Evolutionary conservation across 1,140 invertebrate genomes (phyloP), one percentile per base, ranked within the genome.

Genomic region (Heliconius congener): DNA sequence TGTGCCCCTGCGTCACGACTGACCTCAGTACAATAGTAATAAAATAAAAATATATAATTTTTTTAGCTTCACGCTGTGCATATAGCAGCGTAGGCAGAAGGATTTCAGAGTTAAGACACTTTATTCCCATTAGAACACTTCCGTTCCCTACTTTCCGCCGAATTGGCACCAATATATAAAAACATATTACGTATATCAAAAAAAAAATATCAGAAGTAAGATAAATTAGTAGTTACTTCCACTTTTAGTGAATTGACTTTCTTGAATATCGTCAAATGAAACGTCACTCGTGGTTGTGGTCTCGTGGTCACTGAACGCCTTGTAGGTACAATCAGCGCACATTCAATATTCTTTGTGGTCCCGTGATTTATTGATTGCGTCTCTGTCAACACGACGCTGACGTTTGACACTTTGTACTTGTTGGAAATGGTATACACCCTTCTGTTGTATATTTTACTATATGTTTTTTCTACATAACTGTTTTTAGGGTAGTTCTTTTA

Each of bases 301-400:
- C 82, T 46, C 3, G 42, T 46, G 74, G 78, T 85, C 82, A 90
- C 88, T 91, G 90, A 92, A 93, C 91, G 89, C 89, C 86, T 89
- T 85, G 88, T 90, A 92, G 85, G 91, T 91, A 93, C 93, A 94
- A 94, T 94, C 93, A 94, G 91, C 90, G 90, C 93, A 93, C 91
- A 94, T 93, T 94, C 90, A 94, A 93, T 90, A 88, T 86, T 89
- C 90, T 93, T 93, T 94, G 90, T 93, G 83, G 87, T 79, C 82
- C 88, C 85, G 90, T 94, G 93, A 94, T 94, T 94, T 94, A 94
- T 94, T 93, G 93, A 93, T 91, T 91, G 87, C 91, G 87, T 92
- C 91, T 94, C 91, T 94, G 93, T 94, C 93, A 94, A 94, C 93
- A 93, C 88, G 82, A 85, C 88, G 85, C 89, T 89, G 52, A 46